phyloP scores from a whole-genome alignment of 2,888 invertebrate species.

The Pseudoips prasinana region DNA sequence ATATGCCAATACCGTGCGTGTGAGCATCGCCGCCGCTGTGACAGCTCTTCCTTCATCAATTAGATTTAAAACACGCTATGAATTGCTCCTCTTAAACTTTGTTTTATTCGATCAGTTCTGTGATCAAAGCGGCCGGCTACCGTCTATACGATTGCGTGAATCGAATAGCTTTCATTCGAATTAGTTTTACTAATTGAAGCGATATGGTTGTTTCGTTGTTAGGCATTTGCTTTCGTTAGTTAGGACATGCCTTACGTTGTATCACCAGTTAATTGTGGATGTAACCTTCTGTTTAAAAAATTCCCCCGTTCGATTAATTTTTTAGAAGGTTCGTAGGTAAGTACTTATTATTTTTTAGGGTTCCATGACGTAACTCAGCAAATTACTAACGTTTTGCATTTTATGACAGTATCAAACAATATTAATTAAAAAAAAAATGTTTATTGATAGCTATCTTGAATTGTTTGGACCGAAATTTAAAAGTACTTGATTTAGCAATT shows the following conservation, averaged over 20 bases:
- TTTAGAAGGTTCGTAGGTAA: no score
- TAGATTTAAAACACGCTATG: conserved; percentile 46
- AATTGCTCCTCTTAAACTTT: conserved; percentile 42
- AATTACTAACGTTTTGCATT: no score
- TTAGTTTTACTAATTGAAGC: conserved; percentile 58
- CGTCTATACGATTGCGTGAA: conserved; percentile 43
- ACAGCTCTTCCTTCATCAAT: conserved; percentile 49
- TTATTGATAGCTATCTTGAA: no score
- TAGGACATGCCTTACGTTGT: conserved; percentile 27
- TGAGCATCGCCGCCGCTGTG: conserved; percentile 46
- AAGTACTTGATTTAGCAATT: no score
- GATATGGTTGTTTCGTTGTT: conserved; percentile 47
- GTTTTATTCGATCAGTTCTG: conserved; percentile 38
- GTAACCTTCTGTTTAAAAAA: conserved; percentile 14
- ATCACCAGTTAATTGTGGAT: conserved; percentile 26
- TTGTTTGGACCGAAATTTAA: no score
- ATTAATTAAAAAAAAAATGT: no score
- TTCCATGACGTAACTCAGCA: no score
- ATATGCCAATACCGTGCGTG: conserved; percentile 40
- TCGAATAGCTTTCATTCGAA: conserved; percentile 54
- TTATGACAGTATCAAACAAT: no score
- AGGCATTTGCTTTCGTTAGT: conserved; percentile 60
- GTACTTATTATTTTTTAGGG: no score
- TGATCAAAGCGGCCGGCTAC: conserved; percentile 48
- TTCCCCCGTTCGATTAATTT: no score